phyloP scores from a whole-genome alignment of 2,113 vertebrate genomes.

The Loxodonta africana region DNA sequence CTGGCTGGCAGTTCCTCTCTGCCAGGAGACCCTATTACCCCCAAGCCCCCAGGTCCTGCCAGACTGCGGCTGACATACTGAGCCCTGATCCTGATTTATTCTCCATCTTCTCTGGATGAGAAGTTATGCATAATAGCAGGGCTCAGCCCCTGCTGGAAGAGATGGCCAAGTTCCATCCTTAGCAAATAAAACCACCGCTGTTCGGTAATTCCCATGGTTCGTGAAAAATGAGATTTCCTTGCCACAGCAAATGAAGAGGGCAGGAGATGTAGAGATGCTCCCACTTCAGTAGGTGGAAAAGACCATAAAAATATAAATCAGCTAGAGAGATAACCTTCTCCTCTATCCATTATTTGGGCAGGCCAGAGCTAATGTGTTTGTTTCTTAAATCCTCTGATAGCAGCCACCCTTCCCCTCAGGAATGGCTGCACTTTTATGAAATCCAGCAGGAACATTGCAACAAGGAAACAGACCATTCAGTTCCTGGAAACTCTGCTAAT shows the following conservation, averaged over 20 bases:
- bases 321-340: constrained; percentile 56
- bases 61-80: background rate
- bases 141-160: constrained; percentile 62
- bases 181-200: constrained; percentile 69
- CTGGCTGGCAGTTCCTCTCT: background rate
- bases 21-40: constrained; percentile 58
- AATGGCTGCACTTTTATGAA: constrained; percentile 46
- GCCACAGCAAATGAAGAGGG: constrained; percentile 63
- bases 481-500: background rate
- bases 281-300: constrained; percentile 56
- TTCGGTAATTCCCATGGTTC: constrained; percentile 69
- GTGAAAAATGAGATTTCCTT: constrained; percentile 80
- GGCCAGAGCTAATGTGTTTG: constrained; percentile 73
- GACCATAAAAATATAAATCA: constrained; percentile 76
- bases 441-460: background rate
- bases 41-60: constrained; percentile 19
- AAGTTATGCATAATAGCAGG: constrained; percentile 63
- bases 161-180: constrained; percentile 70
- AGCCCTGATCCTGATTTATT: constrained; percentile 70
- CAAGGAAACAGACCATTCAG: constrained; percentile 4
- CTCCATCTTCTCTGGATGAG: constrained; percentile 44
- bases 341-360: constrained; percentile 74
- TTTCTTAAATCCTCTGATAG: constrained; percentile 52
- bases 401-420: constrained; percentile 6
- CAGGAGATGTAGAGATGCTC: constrained; percentile 43